Conservation (phyloP, 2,797 vertebrate species). For the Kryptopterus vitreolus region DNA sequence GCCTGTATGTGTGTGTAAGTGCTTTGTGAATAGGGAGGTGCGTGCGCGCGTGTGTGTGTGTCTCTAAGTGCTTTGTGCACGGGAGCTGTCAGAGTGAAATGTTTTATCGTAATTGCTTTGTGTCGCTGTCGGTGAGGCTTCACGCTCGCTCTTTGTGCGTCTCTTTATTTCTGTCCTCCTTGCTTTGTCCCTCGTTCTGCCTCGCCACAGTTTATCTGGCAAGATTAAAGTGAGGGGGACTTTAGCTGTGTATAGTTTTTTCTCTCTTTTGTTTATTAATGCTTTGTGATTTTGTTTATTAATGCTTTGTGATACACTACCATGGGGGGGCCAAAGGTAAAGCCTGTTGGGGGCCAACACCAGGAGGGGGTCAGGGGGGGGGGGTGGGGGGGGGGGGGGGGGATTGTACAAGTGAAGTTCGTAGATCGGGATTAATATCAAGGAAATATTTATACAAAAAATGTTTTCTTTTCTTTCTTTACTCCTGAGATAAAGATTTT, state of each 20-base stretch:
- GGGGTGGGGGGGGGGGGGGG: no score
- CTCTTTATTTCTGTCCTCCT: slow-evolving; percentile 21
- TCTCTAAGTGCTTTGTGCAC: slow-evolving; percentile 38
- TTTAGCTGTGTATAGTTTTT: background rate
- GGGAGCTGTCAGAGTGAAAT: slow-evolving; percentile 44
- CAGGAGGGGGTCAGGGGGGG: no score
- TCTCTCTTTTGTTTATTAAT: background rate
- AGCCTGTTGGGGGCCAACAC: no score
- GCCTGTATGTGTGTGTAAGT: slow-evolving; percentile 8
- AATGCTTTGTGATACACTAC: background rate
- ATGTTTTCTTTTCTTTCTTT: background rate
- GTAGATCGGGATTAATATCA: background rate
- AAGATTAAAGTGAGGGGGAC: slow-evolving; percentile 2
- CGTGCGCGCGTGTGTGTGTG: no score
- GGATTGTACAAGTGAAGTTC: background rate
- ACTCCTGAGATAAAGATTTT: background rate
- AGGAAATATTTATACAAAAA: background rate
- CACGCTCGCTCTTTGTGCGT: slow-evolving; percentile 31
- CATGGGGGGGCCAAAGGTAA: background rate
- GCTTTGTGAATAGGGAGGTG: slow-evolving; percentile 28
- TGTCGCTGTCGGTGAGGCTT: slow-evolving; percentile 42
- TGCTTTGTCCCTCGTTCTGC: background rate
- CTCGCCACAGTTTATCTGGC: background rate
- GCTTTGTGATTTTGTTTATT: no score
- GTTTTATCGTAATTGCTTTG: slow-evolving; percentile 51